Base-by-base conservation (phyloP, 2,888 invertebrate genomes). In the Amblyjoppa fuscipennis region DNA sequence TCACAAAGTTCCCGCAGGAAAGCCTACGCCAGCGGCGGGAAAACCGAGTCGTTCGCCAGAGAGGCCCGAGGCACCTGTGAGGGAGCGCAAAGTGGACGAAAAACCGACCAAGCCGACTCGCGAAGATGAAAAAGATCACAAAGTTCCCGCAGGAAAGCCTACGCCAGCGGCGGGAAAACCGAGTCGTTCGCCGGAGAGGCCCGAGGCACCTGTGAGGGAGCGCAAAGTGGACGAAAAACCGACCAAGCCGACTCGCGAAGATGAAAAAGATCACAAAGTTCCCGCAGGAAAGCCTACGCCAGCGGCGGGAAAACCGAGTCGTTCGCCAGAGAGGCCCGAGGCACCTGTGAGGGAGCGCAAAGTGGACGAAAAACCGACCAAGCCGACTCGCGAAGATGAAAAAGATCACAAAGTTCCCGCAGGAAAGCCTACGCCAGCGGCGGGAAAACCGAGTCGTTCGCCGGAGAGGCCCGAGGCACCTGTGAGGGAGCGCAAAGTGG, bases 131-230 rank as follows among this genome's bases (percentile, higher is more conserved):
- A 20, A 20, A 0, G 20, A 20, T 20, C 20, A 20, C 20, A 20
- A 20, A 20, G 20, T 20, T 20, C 20, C 20, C 20, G 20, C 20
- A 20, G 83, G 81, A 20, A 90, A 89, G 45, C 85, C 91, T 16
- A 16, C 86, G 34, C 91, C 90, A 11, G 91, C 92, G 0, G 91
- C 92, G 5, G 92, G 91, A 4, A 92, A 92, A 68, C 92, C 91
- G 4, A 91, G 91, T 78, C 87, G 89, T 81, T 87, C 4, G 16
- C 13, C 64, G 83, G 76, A 81, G 45, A 84, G 71, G 16, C 73
- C 73, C n/a, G 83, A 80, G 31, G 11, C 16, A 56, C 64, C 76
- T 3, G 2, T 70, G 76, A 68, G 84, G 77, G 73, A 85, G 71
- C 59, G 73, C 34, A 84, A 79, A 31, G 71, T 76, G 9, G 41